Evolutionary conservation across 2,888 invertebrate species (phyloP).

Genomic region (Beris chalybata): DNA sequence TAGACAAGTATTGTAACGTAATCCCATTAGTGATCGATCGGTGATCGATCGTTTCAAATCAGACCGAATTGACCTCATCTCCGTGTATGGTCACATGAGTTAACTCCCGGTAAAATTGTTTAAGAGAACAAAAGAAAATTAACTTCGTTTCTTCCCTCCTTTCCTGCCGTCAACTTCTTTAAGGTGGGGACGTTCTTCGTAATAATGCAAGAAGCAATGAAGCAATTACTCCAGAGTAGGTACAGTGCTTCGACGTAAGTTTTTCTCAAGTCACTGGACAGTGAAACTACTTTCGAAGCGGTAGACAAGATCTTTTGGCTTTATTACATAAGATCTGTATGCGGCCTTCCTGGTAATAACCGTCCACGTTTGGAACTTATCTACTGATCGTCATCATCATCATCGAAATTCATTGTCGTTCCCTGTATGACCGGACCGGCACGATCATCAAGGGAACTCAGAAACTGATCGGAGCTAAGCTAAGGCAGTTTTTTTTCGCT

Average conservation of each 20-base stretch:
- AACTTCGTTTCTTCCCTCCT: constrained; percentile 6
- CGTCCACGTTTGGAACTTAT: constrained; percentile 29
- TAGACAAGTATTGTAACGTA: constrained; percentile 14
- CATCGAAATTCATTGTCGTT: constrained; percentile 31
- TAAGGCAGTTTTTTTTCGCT: neutral
- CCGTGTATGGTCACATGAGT: constrained; percentile 8
- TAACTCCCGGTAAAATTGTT: neutral
- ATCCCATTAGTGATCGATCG: constrained; percentile 19
- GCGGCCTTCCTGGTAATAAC: constrained; percentile 28
- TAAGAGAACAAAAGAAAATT: constrained; percentile 28
- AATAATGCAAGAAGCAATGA: constrained; percentile 27
- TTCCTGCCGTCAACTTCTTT: neutral
- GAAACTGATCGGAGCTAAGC: constrained; percentile 6
- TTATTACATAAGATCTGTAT: constrained; percentile 26
- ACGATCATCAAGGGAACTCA: constrained; percentile 1
- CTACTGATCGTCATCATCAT: constrained; percentile 30
- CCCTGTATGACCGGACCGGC: constrained; percentile 12
- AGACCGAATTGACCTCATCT: constrained; percentile 26
- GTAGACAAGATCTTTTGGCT: constrained; percentile 12
- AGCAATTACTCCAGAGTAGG: constrained; percentile 27
- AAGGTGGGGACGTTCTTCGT: constrained; percentile 1
- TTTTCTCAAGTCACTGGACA: constrained; percentile 25
- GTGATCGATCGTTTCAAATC: constrained; percentile 27
- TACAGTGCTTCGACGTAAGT: neutral
- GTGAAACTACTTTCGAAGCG: constrained; percentile 13